These are phyloP conservation scores for Herminia tarsipennalis DNA, from an alignment of 2,888 invertebrate species.

Conservation along the genomic window DNA sequence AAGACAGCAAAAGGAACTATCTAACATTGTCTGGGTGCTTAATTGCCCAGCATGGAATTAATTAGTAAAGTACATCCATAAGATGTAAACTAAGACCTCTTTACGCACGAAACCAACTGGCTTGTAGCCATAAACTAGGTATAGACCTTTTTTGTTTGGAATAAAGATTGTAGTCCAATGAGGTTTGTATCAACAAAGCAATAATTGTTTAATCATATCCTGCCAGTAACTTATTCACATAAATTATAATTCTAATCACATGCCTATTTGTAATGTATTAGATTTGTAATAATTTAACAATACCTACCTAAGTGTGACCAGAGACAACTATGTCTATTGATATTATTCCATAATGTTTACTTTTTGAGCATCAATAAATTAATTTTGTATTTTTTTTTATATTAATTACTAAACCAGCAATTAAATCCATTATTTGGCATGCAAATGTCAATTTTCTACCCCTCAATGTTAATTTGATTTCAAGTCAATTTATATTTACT, in stretches of 20 bases:
- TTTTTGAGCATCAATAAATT: no score
- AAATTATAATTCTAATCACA: conserved; percentile 71
- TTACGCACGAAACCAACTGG: conserved; percentile 26
- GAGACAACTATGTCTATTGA: no score
- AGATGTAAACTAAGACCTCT: conserved; percentile 21
- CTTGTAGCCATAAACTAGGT: conserved; percentile 13
- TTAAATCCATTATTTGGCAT: no score
- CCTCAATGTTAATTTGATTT: no score
- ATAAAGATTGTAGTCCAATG: conserved; percentile 24
- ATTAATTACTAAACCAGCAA: no score
- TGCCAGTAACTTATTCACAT: conserved; percentile 54
- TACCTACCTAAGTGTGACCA: no score
- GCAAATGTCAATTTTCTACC: no score
- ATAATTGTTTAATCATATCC: conserved; percentile 51
- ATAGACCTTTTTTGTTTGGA: conserved; percentile 12
- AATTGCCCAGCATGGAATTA: conserved; percentile 48
- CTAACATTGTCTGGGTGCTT: conserved; percentile 64
- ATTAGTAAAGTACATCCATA: conserved; percentile 25
- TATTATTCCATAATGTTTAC: no score
- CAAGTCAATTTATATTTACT: no score
- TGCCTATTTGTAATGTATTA: conserved; percentile 39
- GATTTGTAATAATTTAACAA: no score
- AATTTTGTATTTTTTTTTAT: no score
- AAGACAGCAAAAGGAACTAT: conserved; percentile 57
- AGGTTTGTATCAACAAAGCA: conserved; percentile 35